These are phyloP conservation scores for Ara ararauna DNA, from an alignment of 2,797 vertebrate genomes.

Conservation along the genomic window DNA sequence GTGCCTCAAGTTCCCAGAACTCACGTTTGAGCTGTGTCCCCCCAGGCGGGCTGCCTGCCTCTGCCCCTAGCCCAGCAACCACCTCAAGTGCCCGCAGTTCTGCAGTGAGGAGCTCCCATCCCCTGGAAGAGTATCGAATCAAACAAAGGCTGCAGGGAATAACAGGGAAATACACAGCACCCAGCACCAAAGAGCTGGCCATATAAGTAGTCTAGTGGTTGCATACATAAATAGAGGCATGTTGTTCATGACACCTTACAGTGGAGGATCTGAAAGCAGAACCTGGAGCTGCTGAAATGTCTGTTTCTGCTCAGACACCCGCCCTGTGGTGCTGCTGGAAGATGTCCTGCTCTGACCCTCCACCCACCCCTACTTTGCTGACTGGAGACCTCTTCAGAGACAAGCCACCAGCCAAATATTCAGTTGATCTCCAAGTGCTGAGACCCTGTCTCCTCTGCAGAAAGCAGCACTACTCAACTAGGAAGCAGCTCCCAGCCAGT, in stretches of 20 bases:
- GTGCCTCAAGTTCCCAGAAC: neutral
- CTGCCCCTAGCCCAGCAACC: neutral
- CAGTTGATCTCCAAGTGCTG: accelerated
- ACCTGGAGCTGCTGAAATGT: neutral
- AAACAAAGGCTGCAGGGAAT: neutral
- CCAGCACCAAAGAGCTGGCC: neutral
- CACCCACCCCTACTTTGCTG: neutral
- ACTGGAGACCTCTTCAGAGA: neutral
- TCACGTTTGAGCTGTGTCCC: neutral
- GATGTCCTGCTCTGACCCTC: neutral
- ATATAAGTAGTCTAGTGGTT: neutral
- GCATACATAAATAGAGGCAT: neutral
- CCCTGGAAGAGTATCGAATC: neutral
- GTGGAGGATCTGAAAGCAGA: neutral
- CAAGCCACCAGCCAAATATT: neutral
- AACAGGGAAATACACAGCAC: neutral
- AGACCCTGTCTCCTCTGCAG: neutral
- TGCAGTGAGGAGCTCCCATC: neutral
- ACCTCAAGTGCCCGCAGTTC: accelerated
- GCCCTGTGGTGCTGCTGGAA: neutral
- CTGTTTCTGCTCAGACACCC: neutral
- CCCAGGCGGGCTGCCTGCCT: accelerated
- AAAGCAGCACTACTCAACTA: accelerated
- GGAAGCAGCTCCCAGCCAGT: accelerated
- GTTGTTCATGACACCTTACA: neutral